Evolutionary conservation across 2,113 vertebrate species (phyloP).

Genomic region (Mesocricetus auratus): DNA sequence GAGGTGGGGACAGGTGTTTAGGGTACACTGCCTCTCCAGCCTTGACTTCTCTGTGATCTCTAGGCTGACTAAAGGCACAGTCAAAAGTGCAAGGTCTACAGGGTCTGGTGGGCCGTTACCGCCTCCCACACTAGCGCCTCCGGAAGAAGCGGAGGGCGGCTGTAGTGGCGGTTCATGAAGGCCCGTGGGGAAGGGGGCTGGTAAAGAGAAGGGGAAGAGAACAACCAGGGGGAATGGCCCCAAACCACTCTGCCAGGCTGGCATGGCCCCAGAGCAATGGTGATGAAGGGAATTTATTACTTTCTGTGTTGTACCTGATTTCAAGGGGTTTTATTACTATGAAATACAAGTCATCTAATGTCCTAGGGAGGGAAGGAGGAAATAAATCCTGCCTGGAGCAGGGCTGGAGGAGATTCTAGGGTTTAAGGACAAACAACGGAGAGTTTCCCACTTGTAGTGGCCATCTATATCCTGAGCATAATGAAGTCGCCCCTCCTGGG

Average conservation of each 20-base stretch:
- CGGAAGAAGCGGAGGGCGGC: not conserved
- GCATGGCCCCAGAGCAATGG: not conserved
- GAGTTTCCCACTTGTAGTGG: not conserved
- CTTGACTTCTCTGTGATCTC: not conserved
- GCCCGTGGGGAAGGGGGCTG: not conserved
- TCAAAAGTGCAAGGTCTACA: not conserved
- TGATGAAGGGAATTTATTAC: not conserved
- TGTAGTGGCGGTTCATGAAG: not conserved
- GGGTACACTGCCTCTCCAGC: not conserved
- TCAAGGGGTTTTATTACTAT: constrained; percentile 53
- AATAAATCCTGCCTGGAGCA: constrained; percentile 41
- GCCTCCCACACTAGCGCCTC: not conserved
- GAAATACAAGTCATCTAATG: constrained; percentile 49
- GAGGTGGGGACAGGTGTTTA: not conserved
- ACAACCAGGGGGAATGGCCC: not conserved
- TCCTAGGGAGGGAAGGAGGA: constrained; percentile 33
- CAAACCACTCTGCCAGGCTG: not conserved
- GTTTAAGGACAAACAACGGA: not conserved
- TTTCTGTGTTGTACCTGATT: not conserved
- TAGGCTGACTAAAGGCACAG: not conserved
- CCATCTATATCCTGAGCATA: not conserved
- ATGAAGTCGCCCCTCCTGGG: not conserved
- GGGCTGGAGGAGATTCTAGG: not conserved
- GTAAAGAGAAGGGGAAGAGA: not conserved
- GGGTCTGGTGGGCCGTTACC: not conserved